Conservation (phyloP, 2,888 invertebrate genomes). For the Dysmachus trigonus region DNA sequence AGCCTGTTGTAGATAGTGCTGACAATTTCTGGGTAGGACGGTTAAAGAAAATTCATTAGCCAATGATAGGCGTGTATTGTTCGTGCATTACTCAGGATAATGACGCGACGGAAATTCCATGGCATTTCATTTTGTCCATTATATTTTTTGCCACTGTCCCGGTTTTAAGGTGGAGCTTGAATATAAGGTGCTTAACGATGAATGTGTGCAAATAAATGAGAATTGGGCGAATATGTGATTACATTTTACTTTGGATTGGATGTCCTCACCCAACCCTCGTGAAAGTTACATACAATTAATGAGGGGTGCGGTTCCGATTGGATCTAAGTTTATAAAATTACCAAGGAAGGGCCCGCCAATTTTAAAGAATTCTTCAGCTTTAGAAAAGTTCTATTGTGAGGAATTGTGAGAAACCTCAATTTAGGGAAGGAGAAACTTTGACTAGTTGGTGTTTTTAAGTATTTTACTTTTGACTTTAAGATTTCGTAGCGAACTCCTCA, state of each 20-base stretch:
- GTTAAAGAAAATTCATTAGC: not conserved
- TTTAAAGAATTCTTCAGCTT: too few relatives aligned
- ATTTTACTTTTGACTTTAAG: too few relatives aligned
- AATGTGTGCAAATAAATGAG: not conserved
- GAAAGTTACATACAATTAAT: not conserved
- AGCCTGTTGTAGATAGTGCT: not conserved
- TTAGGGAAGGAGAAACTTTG: too few relatives aligned
- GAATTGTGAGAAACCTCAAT: too few relatives aligned
- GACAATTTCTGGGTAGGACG: not conserved
- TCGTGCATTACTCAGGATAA: not conserved
- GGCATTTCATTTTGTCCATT: not conserved
- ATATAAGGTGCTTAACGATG: not conserved
- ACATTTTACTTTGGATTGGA: not conserved
- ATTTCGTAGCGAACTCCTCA: too few relatives aligned
- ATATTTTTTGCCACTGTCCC: not conserved
- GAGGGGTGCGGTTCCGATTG: not conserved
- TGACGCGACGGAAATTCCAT: not conserved
- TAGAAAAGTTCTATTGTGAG: too few relatives aligned
- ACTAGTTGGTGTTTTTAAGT: too few relatives aligned
- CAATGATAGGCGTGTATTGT: not conserved
- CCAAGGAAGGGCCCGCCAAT: not conserved
- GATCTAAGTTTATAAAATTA: not conserved
- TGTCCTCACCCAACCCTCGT: not conserved
- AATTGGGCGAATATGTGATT: not conserved
- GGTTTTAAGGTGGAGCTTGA: not conserved